phyloP scores from a whole-genome alignment of 2,113 vertebrate genomes.

The Tretioscincus oriximinensis region DNA sequence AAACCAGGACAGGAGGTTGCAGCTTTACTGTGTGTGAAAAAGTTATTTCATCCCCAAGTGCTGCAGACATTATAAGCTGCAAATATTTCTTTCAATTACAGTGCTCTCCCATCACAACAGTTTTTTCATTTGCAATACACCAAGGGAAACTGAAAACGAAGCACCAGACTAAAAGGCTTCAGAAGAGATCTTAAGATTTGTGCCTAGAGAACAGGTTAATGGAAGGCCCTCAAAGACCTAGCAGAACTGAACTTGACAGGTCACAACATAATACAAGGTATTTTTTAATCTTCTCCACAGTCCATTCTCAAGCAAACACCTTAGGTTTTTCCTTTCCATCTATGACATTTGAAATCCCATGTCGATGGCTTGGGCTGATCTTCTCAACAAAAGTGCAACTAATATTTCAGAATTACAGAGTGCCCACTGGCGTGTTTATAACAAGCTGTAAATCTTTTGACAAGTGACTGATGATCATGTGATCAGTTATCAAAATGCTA shows the following conservation, averaged over 20 bases:
- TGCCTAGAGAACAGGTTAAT: conserved; percentile 9
- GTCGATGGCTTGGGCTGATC: background rate
- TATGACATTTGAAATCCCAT: background rate
- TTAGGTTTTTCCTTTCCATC: background rate
- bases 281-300: background rate
- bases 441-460: background rate
- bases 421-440: background rate
- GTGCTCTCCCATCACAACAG: no score
- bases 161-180: conserved; percentile 8
- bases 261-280: background rate
- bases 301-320: background rate
- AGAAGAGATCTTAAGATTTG: conserved; percentile 10
- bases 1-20: no score
- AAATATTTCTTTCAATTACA: no score
- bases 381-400: conserved; percentile 33
- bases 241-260: background rate
- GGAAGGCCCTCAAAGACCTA: conserved; percentile 26
- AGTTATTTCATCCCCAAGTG: no score
- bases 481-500: conserved; percentile 14
- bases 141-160: background rate
- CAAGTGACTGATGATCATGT: conserved; percentile 1
- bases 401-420: no score
- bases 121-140: background rate
- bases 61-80: no score
- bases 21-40: no score